These are phyloP conservation scores for Mantis religiosa DNA, from an alignment of 2,888 invertebrate genomes.

Conservation along the genomic window DNA sequence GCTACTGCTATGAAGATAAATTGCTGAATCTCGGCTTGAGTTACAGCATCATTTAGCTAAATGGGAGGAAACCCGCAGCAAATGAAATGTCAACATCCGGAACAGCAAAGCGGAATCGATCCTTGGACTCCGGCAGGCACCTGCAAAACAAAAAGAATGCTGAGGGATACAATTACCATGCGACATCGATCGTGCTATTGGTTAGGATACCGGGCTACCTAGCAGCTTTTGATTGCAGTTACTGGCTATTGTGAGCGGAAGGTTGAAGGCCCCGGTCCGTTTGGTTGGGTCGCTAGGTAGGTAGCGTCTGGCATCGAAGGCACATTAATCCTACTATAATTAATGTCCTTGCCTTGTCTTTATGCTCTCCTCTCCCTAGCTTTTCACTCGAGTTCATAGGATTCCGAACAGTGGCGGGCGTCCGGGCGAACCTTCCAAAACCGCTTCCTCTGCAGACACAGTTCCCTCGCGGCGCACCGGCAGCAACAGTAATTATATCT, in stretches of 20 bases:
- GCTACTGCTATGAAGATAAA: background rate
- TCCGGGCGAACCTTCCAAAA: background rate
- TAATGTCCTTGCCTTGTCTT: slow-evolving; percentile 18
- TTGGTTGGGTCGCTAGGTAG: slow-evolving; percentile 7
- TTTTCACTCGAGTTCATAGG: slow-evolving; percentile 5
- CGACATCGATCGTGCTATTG: background rate
- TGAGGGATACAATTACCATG: background rate
- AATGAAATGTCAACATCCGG: background rate
- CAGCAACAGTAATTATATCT: background rate
- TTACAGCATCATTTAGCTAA: background rate
- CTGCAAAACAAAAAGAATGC: background rate
- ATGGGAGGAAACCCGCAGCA: background rate
- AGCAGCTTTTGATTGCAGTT: background rate
- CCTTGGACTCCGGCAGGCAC: background rate
- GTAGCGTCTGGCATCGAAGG: slow-evolving; percentile 16
- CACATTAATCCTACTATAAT: slow-evolving; percentile 18
- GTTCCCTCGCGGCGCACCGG: background rate
- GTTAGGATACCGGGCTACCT: background rate
- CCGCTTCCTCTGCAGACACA: background rate
- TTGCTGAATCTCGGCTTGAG: background rate
- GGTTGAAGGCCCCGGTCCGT: background rate
- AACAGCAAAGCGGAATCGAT: background rate
- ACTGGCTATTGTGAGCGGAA: background rate
- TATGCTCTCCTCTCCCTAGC: slow-evolving; percentile 10
- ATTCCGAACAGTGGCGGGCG: background rate